phyloP scores from a whole-genome alignment of 2,797 vertebrate species.

The Platalea minor region DNA sequence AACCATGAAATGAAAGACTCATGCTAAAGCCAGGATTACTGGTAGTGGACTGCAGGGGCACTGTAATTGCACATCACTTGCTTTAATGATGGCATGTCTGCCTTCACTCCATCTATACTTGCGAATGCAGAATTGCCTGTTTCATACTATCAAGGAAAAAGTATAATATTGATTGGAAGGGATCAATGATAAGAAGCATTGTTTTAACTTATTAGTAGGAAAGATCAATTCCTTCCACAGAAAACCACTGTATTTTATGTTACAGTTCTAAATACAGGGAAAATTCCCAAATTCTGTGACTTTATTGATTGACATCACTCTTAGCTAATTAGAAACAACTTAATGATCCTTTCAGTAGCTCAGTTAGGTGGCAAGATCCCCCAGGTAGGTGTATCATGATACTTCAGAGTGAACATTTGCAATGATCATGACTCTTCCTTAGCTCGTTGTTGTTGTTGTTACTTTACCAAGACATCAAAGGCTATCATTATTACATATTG shows the following conservation, averaged over 20 bases:
- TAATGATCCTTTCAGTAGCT: neutral
- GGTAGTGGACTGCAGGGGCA: conserved; percentile 15
- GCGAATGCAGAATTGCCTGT: neutral
- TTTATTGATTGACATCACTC: neutral
- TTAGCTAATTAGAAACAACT: neutral
- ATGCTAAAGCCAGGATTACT: neutral
- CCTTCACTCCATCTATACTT: neutral
- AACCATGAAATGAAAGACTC: conserved; percentile 8
- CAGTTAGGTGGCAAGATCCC: neutral
- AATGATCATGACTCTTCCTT: neutral
- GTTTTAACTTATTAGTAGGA: conserved; percentile 8
- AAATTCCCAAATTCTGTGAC: neutral
- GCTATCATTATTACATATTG: neutral
- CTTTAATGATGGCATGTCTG: neutral
- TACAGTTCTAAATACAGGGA: neutral
- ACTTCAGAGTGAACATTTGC: neutral
- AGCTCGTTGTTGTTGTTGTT: neutral
- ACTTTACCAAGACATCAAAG: neutral
- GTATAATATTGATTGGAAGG: neutral
- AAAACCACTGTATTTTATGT: neutral
- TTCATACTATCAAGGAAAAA: neutral
- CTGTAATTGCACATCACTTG: neutral
- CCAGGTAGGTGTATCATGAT: neutral
- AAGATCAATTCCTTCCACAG: neutral
- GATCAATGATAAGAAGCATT: neutral